Conservation (phyloP, 2,888 invertebrate genomes). For the Urechis unicinctus region DNA sequence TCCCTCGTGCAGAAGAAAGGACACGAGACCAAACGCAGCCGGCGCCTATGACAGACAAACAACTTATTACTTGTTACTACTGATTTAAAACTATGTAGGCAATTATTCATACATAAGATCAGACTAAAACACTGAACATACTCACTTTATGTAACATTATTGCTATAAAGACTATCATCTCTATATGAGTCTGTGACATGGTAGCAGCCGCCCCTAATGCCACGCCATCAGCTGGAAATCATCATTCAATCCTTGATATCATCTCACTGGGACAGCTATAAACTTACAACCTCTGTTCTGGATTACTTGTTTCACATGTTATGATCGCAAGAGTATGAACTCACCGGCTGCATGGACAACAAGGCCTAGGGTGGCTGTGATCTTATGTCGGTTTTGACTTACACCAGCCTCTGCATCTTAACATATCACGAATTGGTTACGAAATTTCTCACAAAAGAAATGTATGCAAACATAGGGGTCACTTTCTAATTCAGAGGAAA, state of each 20-base stretch:
- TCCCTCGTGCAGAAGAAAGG: constrained; percentile 92
- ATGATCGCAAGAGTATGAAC: no score
- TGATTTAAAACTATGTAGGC: background rate
- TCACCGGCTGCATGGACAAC: constrained; percentile 94
- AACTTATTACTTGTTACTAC: background rate
- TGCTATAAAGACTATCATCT: constrained; percentile 94
- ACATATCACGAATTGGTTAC: no score
- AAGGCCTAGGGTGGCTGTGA: constrained; percentile 91
- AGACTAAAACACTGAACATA: background rate
- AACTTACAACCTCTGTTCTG: no score
- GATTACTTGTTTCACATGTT: no score
- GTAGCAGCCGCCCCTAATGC: constrained; percentile 97
- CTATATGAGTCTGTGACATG: constrained; percentile 90
- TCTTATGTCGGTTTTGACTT: constrained; percentile 50
- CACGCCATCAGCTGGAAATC: constrained; percentile 77
- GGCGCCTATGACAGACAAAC: constrained; percentile 65
- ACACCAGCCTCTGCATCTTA: constrained; percentile 47
- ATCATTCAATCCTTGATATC: no score
- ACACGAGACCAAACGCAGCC: constrained; percentile 95
- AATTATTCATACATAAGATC: background rate
- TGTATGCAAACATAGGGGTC: no score
- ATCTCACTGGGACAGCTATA: no score
- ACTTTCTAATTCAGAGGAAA: no score
- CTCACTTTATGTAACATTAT: constrained; percentile 94
- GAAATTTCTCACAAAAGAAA: no score